Conservation (phyloP, 2,797 vertebrate genomes). For the Enteromius thamalakanensis region DNA sequence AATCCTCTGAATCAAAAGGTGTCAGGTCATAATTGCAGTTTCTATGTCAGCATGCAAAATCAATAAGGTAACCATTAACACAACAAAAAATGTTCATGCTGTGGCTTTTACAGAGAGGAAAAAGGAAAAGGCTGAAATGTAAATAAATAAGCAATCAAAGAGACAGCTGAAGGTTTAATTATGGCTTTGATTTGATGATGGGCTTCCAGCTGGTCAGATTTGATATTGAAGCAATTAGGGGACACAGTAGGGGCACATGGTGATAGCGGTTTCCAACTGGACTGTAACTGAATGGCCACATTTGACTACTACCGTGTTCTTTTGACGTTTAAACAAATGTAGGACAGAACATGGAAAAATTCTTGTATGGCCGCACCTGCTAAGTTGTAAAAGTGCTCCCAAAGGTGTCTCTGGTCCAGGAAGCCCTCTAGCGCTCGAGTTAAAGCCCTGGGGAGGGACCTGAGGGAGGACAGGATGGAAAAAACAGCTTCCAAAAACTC, state of each 20-base stretch:
- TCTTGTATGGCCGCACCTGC: slow-evolving; percentile 79
- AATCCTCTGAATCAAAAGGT: slow-evolving; percentile 69
- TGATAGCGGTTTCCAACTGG: background rate
- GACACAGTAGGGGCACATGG: slow-evolving; percentile 34
- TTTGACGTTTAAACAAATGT: slow-evolving; percentile 23
- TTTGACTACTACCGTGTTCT: background rate
- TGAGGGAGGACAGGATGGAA: slow-evolving; percentile 81
- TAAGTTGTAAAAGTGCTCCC: slow-evolving; percentile 85
- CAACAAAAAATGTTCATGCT: slow-evolving; percentile 57
- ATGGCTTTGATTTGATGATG: slow-evolving; percentile 59
- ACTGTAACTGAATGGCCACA: background rate
- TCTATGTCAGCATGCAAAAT: slow-evolving; percentile 69
- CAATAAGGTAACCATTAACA: slow-evolving; percentile 61
- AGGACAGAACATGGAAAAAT: slow-evolving; percentile 2
- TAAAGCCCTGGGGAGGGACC: slow-evolving; percentile 83
- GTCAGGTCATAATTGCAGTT: slow-evolving; percentile 68
- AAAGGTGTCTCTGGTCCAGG: slow-evolving; percentile 84
- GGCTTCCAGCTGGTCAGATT: slow-evolving; percentile 53
- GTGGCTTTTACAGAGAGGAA: slow-evolving; percentile 45
- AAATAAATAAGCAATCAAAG: slow-evolving; percentile 60
- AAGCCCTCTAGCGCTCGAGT: slow-evolving; percentile 83
- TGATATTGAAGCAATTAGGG: slow-evolving; percentile 48
- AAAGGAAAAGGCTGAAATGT: slow-evolving; percentile 46
- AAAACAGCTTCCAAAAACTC: slow-evolving; percentile 82
- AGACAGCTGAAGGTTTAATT: slow-evolving; percentile 57